Evolutionary conservation across 2,888 invertebrate genomes (phyloP), one percentile per base, ranked within the genome.

Genomic region (Drosophila mulleri): DNA sequence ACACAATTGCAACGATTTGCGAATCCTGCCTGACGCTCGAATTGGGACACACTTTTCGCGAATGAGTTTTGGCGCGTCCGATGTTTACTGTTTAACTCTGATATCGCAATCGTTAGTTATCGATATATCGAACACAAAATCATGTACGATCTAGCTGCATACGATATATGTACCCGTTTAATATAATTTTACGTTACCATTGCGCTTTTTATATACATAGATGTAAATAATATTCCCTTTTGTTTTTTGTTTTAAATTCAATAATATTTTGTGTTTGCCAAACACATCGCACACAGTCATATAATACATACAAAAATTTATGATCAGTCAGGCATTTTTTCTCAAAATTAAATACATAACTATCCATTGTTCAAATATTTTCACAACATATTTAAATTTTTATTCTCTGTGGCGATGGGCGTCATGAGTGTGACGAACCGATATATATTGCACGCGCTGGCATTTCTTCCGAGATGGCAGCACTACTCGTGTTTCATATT

Each of bases 61-160:
- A 29, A 39, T 42, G 18, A 6, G 23, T 74, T 69, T 64, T 74
- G 76, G 74, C 74, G 74, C 74, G 76, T 42, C 47, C 42, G 59
- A 54, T 59, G 44, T 23, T 44, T 56, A 18, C 4, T 54, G 39
- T 44, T n/a, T 26, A 16, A 4, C 12, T 9, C 23, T 12, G 39
- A 3, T 61, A 61, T 67, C 29, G 69, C n/a, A 16, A 1, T 5
- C 23, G 4, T 0, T 29, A 11, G 64, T 6, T 64, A 67, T 67
- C 67, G 67, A 66, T 67, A 65, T 18, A 42, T 20, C 47, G 32
- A 3, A 5, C 4, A 12, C 7, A 29, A 29, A n/a, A n/a, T 9
- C 8, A 12, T 18, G 2, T 8, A 52, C 29, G 20, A 12, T 14
- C n/a, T 26, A 5, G 5, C 26, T 26, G 3, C 6, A 11, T 14